A percentile compares a stretch with the other conserved stretches of the same genome.
Evolutionary conservation across 2,113 vertebrate genomes (phyloP).

Genomic region (Syngnathoides biaculeatus): DNA sequence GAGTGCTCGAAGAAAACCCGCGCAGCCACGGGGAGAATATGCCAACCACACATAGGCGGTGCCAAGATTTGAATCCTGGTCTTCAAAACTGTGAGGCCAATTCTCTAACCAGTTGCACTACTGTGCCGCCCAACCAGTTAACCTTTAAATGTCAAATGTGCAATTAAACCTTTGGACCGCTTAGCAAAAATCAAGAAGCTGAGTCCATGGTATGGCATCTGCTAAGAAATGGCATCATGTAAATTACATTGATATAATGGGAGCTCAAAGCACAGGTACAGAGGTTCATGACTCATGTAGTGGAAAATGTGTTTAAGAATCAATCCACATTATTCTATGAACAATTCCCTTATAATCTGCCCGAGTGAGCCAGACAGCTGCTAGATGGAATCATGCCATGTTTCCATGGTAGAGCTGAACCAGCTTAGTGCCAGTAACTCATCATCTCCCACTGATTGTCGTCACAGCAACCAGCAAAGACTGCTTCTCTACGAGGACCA

Average conservation of each 20-base stretch:
- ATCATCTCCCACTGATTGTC: neutral
- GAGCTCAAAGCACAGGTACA: neutral
- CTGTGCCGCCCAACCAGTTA: no score
- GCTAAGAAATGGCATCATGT: neutral
- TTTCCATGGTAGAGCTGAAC: neutral
- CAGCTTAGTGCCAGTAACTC: neutral
- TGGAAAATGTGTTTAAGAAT: neutral
- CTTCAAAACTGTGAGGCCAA: no score
- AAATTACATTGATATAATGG: neutral
- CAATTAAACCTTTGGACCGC: neutral
- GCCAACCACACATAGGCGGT: no score
- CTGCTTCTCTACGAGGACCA: neutral
- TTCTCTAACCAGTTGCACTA: no score
- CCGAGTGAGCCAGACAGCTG: neutral
- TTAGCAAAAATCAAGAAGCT: neutral
- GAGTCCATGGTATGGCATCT: neutral
- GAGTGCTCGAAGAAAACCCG: no score
- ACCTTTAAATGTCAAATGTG: no score
- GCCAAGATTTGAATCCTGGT: no score
- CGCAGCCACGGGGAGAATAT: no score
- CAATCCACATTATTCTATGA: neutral
- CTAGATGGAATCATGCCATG: neutral
- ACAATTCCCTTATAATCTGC: neutral
- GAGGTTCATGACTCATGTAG: neutral
- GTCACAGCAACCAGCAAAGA: neutral